phyloP scores from a whole-genome alignment of 2,888 invertebrate genomes.

The Campoplex capitator region DNA sequence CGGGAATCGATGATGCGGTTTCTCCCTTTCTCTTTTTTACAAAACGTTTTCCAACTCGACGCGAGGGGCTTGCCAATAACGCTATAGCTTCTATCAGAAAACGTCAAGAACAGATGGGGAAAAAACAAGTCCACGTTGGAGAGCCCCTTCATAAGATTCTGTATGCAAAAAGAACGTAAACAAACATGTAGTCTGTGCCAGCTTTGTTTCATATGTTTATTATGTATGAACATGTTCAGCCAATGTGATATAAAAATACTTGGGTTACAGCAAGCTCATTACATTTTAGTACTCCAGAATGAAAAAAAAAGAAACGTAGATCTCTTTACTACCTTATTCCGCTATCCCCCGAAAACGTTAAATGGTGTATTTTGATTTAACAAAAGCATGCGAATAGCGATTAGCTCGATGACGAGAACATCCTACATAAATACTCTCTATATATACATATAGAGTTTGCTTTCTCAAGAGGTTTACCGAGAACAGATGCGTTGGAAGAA shows the following conservation, averaged over 20 bases:
- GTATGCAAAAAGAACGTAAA: background rate
- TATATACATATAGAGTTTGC: background rate
- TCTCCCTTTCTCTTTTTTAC: background rate
- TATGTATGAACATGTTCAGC: background rate
- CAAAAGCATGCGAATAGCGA: slow-evolving; percentile 4
- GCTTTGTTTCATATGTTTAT: background rate
- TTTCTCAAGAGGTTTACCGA: slow-evolving; percentile 41
- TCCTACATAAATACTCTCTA: background rate
- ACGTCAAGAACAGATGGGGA: slow-evolving; percentile 39
- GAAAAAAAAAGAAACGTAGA: background rate
- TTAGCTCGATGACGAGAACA: slow-evolving; percentile 15
- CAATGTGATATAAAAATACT: background rate
- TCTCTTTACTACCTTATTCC: background rate
- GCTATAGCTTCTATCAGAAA: slow-evolving; percentile 5
- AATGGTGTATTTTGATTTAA: background rate
- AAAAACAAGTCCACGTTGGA: slow-evolving; percentile 31
- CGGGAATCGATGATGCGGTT: slow-evolving; percentile 50
- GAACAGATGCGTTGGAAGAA: slow-evolving; percentile 42
- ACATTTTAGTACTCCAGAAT: background rate
- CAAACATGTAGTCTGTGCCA: background rate
- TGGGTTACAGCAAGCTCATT: background rate
- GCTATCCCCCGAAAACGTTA: background rate
- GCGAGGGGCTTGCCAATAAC: slow-evolving; percentile 5
- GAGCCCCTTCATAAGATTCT: slow-evolving; percentile 29
- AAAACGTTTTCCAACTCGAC: background rate